phyloP scores from a whole-genome alignment of 2,113 vertebrate genomes.

The Tetrao urogallus region DNA sequence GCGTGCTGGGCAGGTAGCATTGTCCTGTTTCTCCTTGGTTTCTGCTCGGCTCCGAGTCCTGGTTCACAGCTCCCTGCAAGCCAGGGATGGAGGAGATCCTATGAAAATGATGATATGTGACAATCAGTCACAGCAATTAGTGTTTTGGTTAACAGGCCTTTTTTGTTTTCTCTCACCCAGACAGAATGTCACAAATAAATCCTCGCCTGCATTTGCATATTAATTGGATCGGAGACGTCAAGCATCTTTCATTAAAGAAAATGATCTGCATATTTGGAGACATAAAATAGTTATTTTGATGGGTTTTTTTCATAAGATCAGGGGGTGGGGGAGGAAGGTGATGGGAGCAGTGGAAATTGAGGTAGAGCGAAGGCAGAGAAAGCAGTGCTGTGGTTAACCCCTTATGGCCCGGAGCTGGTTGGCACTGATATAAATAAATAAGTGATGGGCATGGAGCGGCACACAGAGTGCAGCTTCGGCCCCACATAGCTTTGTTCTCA shows the following conservation, averaged over 20 bases:
- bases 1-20: conserved; percentile 70
- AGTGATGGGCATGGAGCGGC: not conserved
- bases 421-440: conserved; percentile 65
- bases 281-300: conserved; percentile 99
- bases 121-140: conserved; percentile 99
- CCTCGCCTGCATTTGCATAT: conserved; percentile 99
- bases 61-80: conserved; percentile 81
- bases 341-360: conserved; percentile 97
- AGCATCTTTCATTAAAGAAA: conserved; percentile 99
- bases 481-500: not conserved
- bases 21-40: conserved; percentile 85
- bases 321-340: conserved; percentile 90
- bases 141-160: conserved; percentile 99
- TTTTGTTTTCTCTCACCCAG: conserved; percentile 99
- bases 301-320: conserved; percentile 88
- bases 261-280: conserved; percentile 99
- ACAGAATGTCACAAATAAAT: conserved; percentile 99
- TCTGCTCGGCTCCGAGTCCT: conserved; percentile 71
- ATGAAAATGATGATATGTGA: conserved; percentile 99
- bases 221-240: conserved; percentile 99
- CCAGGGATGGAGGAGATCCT: conserved; percentile 93
- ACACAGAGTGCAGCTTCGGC: not conserved
- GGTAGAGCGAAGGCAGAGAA: conserved; percentile 81
- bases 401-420: conserved; percentile 70
- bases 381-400: conserved; percentile 79